Evolutionary conservation across 2,888 invertebrate genomes (phyloP).

Genomic region (Yponomeuta cagnagella): DNA sequence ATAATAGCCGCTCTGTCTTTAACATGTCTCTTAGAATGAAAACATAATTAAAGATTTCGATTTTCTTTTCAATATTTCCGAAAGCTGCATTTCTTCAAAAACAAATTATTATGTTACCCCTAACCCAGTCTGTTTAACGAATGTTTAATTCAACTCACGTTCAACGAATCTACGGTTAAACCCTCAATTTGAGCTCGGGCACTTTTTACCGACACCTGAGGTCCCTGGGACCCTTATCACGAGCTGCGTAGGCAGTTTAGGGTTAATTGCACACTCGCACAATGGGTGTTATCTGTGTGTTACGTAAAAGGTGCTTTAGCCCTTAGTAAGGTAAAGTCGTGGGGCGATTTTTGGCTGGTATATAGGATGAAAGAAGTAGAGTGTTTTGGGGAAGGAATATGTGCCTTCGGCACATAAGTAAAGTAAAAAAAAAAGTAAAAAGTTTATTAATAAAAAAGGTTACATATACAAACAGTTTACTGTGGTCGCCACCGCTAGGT

Average conservation of each 20-base stretch:
- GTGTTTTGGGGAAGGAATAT: too few species aligned
- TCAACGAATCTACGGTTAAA: not conserved
- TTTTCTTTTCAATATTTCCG: too few species aligned
- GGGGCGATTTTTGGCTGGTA: not conserved
- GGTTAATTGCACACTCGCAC: not conserved
- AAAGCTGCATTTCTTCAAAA: not conserved
- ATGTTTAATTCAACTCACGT: not conserved
- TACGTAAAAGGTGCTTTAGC: not conserved
- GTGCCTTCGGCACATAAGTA: too few species aligned
- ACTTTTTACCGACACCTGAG: not conserved
- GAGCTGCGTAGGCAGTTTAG: not conserved
- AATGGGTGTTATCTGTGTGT: not conserved
- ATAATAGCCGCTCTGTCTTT: too few species aligned
- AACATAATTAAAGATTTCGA: too few species aligned
- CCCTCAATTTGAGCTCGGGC: not conserved
- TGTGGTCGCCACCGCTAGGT: too few species aligned
- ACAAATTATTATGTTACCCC: not conserved
- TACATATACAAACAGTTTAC: too few species aligned
- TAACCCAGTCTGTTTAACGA: not conserved
- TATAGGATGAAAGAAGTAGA: not conserved
- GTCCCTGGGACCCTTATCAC: conserved; percentile 1
- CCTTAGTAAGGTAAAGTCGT: not conserved
- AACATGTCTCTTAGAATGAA: too few species aligned
- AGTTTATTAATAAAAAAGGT: too few species aligned
- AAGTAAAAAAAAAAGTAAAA: too few species aligned